phyloP scores from a whole-genome alignment of 2,888 invertebrate genomes.

The Phyto melanocephala region DNA sequence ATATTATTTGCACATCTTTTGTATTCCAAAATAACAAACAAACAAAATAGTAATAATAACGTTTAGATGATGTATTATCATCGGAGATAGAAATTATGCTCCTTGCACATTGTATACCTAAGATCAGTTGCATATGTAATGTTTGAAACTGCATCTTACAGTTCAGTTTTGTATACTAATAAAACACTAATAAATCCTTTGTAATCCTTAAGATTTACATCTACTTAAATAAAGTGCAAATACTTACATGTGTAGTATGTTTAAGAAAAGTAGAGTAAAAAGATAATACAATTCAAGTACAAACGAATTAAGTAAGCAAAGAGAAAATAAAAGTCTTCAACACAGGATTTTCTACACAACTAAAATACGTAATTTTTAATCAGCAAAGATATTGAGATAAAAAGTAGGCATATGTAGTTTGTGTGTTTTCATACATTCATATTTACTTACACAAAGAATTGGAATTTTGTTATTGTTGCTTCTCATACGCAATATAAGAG shows the following conservation, averaged over 20 bases:
- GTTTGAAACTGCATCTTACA: background rate
- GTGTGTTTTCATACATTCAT: too few species aligned
- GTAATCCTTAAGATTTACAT: slow-evolving; percentile 56
- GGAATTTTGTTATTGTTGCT: background rate
- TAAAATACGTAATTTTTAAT: slow-evolving; percentile 11
- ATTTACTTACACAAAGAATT: slow-evolving; percentile 22
- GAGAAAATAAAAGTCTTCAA: background rate
- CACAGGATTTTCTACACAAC: background rate
- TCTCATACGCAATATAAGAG: background rate
- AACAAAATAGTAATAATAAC: background rate
- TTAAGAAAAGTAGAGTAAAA: background rate
- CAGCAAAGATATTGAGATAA: background rate
- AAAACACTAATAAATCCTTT: slow-evolving; percentile 53
- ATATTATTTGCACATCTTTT: slow-evolving; percentile 25
- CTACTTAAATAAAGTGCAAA: slow-evolving; percentile 33
- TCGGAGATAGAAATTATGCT: background rate
- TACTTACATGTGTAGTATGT: background rate
- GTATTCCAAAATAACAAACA: background rate
- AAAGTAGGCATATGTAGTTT: slow-evolving; percentile 1
- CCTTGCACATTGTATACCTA: background rate
- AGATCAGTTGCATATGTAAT: background rate
- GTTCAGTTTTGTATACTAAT: slow-evolving; percentile 44
- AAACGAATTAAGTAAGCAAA: slow-evolving; percentile 10
- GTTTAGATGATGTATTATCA: too few species aligned
- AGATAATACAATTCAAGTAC: slow-evolving; percentile 33